These are phyloP conservation scores for Rosalia funebris DNA, from an alignment of 2,888 invertebrate genomes.

Conservation along the genomic window DNA sequence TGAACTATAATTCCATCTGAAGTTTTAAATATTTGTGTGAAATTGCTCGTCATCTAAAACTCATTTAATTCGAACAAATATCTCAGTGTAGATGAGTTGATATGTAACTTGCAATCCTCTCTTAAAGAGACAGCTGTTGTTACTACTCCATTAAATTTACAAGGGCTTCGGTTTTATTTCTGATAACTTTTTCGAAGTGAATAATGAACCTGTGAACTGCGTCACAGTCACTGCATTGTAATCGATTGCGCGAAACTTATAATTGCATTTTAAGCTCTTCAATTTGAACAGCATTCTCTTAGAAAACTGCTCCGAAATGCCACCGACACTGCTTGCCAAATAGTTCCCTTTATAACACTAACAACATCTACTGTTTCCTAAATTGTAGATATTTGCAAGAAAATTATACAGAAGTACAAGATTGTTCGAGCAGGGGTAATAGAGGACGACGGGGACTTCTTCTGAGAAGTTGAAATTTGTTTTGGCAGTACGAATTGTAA, in stretches of 20 bases:
- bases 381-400: constrained; percentile 42
- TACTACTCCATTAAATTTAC: too few species aligned
- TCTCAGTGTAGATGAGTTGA: too few species aligned
- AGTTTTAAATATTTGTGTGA: too few species aligned
- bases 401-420: constrained; percentile 43
- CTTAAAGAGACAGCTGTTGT: too few species aligned
- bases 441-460: constrained; percentile 33
- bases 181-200: constrained; percentile 1
- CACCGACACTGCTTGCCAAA: constrained; percentile 42
- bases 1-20: too few species aligned
- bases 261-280: constrained; percentile 46
- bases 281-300: constrained; percentile 33
- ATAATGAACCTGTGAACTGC: constrained; percentile 29
- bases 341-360: constrained; percentile 35
- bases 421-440: constrained; percentile 40
- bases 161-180: too few species aligned
- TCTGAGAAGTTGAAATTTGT: constrained; percentile 30
- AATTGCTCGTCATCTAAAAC: too few species aligned
- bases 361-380: constrained; percentile 34
- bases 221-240: constrained; percentile 38
- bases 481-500: constrained; percentile 31
- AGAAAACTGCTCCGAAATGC: constrained; percentile 39
- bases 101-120: too few species aligned
- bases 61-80: too few species aligned
- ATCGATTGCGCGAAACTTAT: constrained; percentile 48